phyloP scores from a whole-genome alignment of 2,113 vertebrate species.

The Phylloscopus whistleri region DNA sequence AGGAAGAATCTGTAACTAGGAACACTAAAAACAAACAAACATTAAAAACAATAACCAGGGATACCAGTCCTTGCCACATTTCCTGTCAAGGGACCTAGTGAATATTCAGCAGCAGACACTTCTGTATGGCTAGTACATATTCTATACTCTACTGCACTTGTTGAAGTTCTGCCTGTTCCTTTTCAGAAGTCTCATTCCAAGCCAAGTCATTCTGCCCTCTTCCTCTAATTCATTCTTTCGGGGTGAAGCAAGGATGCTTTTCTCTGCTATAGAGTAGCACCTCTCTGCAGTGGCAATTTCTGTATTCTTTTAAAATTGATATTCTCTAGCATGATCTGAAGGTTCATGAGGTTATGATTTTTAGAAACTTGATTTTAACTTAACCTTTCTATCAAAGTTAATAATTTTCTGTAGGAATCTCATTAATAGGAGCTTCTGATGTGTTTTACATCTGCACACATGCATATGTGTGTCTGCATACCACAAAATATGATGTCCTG shows the following conservation, averaged over 20 bases:
- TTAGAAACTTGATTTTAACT: neutral
- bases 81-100: neutral
- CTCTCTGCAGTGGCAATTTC: neutral
- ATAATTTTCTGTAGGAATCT: neutral
- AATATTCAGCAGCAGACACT: neutral
- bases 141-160: neutral
- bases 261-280: neutral
- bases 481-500: rapidly evolving
- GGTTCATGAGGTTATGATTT: neutral
- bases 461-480: neutral
- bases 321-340: neutral
- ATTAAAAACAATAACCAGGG: neutral
- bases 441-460: neutral
- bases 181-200: neutral
- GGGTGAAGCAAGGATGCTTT: neutral
- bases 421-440: neutral
- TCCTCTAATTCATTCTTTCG: neutral
- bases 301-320: neutral
- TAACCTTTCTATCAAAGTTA: neutral
- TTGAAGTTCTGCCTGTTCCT: neutral
- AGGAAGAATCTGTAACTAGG: neutral
- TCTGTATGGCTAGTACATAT: neutral
- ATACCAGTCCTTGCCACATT: neutral
- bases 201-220: neutral
- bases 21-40: neutral